phyloP scores from a whole-genome alignment of 1,140 invertebrate genomes.

The Drosophila pandora region DNA sequence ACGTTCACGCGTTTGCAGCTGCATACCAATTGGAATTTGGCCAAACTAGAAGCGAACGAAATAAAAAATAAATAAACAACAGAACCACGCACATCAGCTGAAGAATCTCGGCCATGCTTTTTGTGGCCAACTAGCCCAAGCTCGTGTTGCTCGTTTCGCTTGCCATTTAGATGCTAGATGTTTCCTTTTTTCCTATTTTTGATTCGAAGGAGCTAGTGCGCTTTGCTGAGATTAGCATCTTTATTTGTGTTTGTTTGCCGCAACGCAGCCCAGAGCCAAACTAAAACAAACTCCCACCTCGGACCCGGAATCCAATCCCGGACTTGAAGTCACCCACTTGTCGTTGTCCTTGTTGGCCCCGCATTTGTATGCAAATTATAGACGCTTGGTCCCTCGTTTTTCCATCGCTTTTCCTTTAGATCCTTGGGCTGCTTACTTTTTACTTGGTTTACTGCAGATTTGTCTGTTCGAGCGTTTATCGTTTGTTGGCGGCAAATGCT shows the following conservation, averaged over 20 bases:
- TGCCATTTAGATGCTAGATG: neutral
- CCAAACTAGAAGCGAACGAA: constrained; percentile 27
- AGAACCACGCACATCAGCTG: constrained; percentile 31
- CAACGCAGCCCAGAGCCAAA: constrained; percentile 51
- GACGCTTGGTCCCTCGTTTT: constrained; percentile 66
- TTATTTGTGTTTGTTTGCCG: constrained; percentile 80
- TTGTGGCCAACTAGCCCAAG: constrained; percentile 35
- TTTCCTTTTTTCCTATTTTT: constrained; percentile 28
- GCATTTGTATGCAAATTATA: constrained; percentile 83
- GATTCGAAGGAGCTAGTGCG: constrained; percentile 37
- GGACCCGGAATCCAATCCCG: constrained; percentile 43
- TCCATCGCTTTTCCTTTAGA: constrained; percentile 34
- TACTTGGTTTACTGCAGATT: constrained; percentile 55
- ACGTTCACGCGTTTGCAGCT: constrained; percentile 69
- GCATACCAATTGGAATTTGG: constrained; percentile 71
- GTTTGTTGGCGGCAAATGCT: constrained; percentile 53
- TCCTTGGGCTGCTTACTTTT: constrained; percentile 43
- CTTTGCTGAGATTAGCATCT: constrained; percentile 79
- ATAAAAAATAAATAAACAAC: constrained; percentile 34
- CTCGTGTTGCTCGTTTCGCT: constrained; percentile 60
- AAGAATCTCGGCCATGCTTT: constrained; percentile 58
- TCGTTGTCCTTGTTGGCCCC: constrained; percentile 47
- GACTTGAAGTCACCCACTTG: constrained; percentile 53
- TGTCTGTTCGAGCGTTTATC: constrained; percentile 75
- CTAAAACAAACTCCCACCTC: constrained; percentile 48